These are phyloP conservation scores for Carabus problematicus DNA, from an alignment of 2,888 invertebrate genomes.

Conservation along the genomic window DNA sequence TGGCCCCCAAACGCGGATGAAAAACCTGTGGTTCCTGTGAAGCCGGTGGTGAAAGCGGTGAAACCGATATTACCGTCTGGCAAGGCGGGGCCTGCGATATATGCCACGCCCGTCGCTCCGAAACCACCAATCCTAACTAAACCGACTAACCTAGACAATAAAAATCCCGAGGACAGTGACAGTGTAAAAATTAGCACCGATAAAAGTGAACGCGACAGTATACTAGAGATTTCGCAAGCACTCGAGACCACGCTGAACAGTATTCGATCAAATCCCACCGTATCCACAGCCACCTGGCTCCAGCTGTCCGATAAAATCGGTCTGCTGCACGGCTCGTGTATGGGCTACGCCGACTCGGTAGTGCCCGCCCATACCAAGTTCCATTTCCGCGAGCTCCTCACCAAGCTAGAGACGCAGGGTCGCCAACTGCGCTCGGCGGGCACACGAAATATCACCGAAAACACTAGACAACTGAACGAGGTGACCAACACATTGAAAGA, in stretches of 20 bases:
- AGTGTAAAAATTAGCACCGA: conserved; percentile 45
- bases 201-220: conserved; percentile 62
- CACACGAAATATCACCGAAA: conserved; percentile 73
- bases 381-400: conserved; percentile 80
- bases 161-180: conserved; percentile 61
- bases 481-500: conserved; percentile 76
- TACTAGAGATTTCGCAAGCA: conserved; percentile 71
- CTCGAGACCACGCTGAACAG: conserved; percentile 71
- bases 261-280: conserved; percentile 63
- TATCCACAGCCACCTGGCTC: conserved; percentile 75
- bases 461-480: conserved; percentile 72
- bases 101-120: conserved; percentile 75
- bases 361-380: conserved; percentile 88
- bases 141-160: conserved; percentile 56
- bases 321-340: conserved; percentile 81
- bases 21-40: conserved; percentile 75
- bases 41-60: conserved; percentile 69
- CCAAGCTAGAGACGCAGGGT: conserved; percentile 73
- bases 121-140: conserved; percentile 64
- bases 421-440: conserved; percentile 73
- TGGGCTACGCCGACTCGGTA: conserved; percentile 80
- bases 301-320: conserved; percentile 83
- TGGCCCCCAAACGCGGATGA: conserved; percentile 62
- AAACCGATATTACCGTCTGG: conserved; percentile 63
- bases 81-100: conserved; percentile 68